Base-by-base conservation (phyloP, 2,888 invertebrate species). In the Esperia sulphurella region DNA sequence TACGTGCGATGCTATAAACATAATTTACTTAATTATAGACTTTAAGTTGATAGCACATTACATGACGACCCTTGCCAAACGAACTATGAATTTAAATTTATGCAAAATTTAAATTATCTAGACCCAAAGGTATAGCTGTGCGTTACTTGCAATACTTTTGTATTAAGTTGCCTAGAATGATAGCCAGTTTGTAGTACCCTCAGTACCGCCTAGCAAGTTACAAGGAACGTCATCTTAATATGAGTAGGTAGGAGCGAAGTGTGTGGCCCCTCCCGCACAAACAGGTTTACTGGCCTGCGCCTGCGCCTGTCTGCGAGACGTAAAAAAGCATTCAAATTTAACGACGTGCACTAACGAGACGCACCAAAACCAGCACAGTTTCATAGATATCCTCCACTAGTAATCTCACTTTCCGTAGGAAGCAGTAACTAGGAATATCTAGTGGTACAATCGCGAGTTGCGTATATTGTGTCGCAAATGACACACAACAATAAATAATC, bases 271-370 rank as follows among this genome's bases (percentile, higher is more conserved):
- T 56, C 61, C 62, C 57, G 55, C 63, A 63, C 60, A 65, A 82
- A 83, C 86, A 70, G 81, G 86, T 83, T 83, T 66, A 56, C 57
- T 60, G 6, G 35, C 14, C 21, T 28, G 14, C 31, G 13, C 31
- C 38, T 37, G 68, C 66, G 69, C 63, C 54, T 55, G 55, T 58
- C 49, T 48, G 52, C 57, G 49, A 47, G 54, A 60, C 68, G 65
- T 75, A 81, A 82, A 82, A 82, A 79, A 69, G 57, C 71, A 79
- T 79, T 82, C 74, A 79, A 79, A 65, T 75, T 84, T 80, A 75
- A 83, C 76, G 76, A 79, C 63, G 54, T 56, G 45, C 63, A 59
- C 69, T 75, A 77, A 77, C 73, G 65, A 73, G 65, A 57, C 53
- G 45, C 62, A 51, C 54, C 52, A 59, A 54, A 55, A 53, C 55